A percentile compares a stretch with the other conserved stretches of the same genome.
Evolutionary conservation across 2,888 invertebrate species (phyloP).

Genomic region (Lasioglossum malachurum): DNA sequence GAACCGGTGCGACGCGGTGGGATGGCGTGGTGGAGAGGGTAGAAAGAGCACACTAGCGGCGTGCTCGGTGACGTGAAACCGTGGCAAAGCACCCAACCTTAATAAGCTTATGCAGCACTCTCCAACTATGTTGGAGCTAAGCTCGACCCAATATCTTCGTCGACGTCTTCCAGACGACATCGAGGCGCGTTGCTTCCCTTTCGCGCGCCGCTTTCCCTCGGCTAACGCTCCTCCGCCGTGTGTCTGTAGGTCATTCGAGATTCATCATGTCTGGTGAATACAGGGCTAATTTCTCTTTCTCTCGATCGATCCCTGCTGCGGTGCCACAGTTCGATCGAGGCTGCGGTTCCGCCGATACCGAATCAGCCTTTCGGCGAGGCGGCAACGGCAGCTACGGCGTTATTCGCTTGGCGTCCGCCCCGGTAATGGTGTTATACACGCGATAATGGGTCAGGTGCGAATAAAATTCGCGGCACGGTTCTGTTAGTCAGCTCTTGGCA

Average conservation of each 20-base stretch:
- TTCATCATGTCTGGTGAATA: neutral
- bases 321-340: neutral
- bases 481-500: constrained; percentile 82
- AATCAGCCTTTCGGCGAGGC: neutral
- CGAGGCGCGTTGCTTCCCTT: constrained; percentile 33
- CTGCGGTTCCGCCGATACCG: neutral
- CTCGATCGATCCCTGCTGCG: neutral
- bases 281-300: neutral
- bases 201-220: constrained; percentile 8
- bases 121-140: constrained; percentile 73
- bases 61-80: constrained; percentile 62
- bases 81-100: constrained; percentile 71
- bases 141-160: constrained; percentile 69
- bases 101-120: constrained; percentile 84
- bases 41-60: constrained; percentile 53
- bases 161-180: constrained; percentile 63
- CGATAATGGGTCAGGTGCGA: constrained; percentile 74
- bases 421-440: constrained; percentile 41
- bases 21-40: constrained; percentile 5
- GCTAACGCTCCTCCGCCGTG: neutral
- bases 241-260: neutral
- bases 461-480: constrained; percentile 78
- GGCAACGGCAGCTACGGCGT: neutral
- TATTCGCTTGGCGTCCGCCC: constrained; percentile 4
- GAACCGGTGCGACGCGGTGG: neutral